These are phyloP conservation scores for Styela plicata DNA, from an alignment of 23 tunicate species.

Conservation along the genomic window DNA sequence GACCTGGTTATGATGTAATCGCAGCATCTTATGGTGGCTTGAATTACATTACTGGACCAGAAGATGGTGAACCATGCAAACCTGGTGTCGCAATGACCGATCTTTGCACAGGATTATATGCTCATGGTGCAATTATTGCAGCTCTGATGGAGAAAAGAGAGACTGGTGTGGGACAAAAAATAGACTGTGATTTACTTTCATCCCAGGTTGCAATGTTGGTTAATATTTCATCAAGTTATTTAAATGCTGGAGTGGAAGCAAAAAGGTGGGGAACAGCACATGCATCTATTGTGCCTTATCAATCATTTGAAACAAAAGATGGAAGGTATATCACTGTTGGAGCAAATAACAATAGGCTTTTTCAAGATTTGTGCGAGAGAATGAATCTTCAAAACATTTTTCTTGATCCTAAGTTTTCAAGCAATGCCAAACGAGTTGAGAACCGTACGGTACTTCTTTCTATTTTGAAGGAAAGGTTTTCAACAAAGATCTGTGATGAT, in stretches of 20 bases:
- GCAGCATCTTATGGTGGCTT: constrained; percentile 91
- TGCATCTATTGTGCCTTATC: constrained; percentile 94
- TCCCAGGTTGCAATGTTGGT: constrained; percentile 69
- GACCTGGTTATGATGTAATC: constrained; percentile 99
- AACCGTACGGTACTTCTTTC: constrained; percentile 61
- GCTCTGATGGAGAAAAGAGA: constrained; percentile 59
- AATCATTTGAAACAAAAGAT: constrained; percentile 94
- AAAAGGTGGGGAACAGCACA: constrained; percentile 95
- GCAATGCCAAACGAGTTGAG: constrained; percentile 51
- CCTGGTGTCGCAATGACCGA: constrained; percentile 99
- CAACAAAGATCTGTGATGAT: constrained; percentile 40
- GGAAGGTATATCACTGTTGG: constrained; percentile 78
- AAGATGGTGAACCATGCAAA: constrained; percentile 89
- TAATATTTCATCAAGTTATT: constrained; percentile 76
- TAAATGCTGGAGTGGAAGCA: constrained; percentile 76
- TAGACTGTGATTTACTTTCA: constrained; percentile 84
- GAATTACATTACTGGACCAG: constrained; percentile 90
- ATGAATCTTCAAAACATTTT: constrained; percentile 30
- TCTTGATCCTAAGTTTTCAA: constrained; percentile 40
- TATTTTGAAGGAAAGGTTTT: constrained; percentile 46
- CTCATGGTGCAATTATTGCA: constrained; percentile 90
- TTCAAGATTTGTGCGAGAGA: constrained; percentile 52
- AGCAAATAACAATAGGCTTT: constrained; percentile 87
- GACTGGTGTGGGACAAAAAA: constrained; percentile 70
- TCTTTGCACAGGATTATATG: constrained; percentile 82